Evolutionary conservation across 2,113 vertebrate genomes (phyloP), one percentile per base, ranked within the genome.

Genomic region (Eidolon helvum): DNA sequence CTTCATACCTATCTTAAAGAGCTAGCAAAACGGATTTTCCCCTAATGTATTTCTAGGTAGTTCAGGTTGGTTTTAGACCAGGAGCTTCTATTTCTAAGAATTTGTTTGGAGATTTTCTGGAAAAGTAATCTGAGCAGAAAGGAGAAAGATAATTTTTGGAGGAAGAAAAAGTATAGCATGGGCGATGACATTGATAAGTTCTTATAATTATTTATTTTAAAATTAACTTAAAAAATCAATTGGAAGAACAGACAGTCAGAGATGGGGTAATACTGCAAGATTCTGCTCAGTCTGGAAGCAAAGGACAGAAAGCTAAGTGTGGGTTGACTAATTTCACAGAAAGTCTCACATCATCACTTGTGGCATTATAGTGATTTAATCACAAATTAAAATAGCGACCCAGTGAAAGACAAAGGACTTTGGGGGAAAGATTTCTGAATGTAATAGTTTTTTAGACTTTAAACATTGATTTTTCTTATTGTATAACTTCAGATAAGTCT

Each of bases 401-500:
- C 10, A 45, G 90, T 96, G 90, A 97, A 97, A 92, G 95, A 94
- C 11, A 53, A 97, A 94, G 85, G 96, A 94, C 66, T 97, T 97
- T 78, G 94, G 68, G 59, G 85, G 19, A 93, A 94, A 97, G 96
- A 97, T 98, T 98, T 98, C 97, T 97, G 48, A 97, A 96, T 85
- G 48, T 96, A 97, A 96, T 66, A 95, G 69, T 97, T 90, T 87
- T 98, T 98, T 82, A 92, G 95, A 95, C 90, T 98, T 98, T 97
- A 98, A 98, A 98, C 93, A 95, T 96, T 98, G 98, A 98, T 97
- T 94, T 98, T 97, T 96, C 91, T 97, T 95, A 96, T 94, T 87
- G 80, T 94, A 59, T 86, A 97, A 94, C 95, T 97, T 97, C 80
- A 98, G 63, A 93, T 98, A 98, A 98, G 95, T 98, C 97, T 97